Evolutionary conservation across 2,888 invertebrate species (phyloP), one percentile per base, ranked within the genome.

Genomic region (Aleiodes alternator): DNA sequence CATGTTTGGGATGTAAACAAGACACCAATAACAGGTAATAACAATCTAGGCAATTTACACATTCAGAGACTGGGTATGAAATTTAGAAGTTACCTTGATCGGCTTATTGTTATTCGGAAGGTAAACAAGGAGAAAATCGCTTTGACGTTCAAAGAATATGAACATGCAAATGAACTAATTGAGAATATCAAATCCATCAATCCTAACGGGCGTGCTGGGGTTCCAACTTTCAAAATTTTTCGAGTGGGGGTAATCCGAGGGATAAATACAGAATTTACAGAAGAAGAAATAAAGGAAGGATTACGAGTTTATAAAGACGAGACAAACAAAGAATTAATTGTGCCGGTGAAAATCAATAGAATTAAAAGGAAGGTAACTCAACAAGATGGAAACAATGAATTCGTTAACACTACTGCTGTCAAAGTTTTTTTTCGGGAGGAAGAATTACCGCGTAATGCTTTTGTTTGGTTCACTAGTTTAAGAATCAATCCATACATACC

Each of bases 161-260:
- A 23, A 23, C 4, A 56, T 11, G 56, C 56, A 1, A 56, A 56
- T 29, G 34, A 59, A 59, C 0, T 59, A 34, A 59, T 59, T 34
- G 34, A 59, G 11, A n/a, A n/a, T 4, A 59, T 59, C 6, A 76
- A 79, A 64, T 80, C 79, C 76, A 23, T 43, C 11, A 59, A 48
- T 3, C 9, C 53, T 8, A 48, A 73, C 43, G 29, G n/a, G 48
- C 59, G 23, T 6, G 61, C 59, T n/a, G 23, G 23, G 2, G 2
- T 23, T 23, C 23, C 59, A 12, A 34, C 4, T n/a, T 34, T 59
- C n/a, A 12, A 34, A 59, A 34, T 59, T 34, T 59, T 31, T 11
- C 31, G 23, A 59, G 34, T 59, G 9, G 59, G 31, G n/a, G 59
- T 59, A 34, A 31, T 59, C 6, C 14, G 31, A 34, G 59, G 59